These are phyloP conservation scores for Microcebus tavaratra DNA, from an alignment of 2,113 vertebrate genomes.

Conservation along the genomic window DNA sequence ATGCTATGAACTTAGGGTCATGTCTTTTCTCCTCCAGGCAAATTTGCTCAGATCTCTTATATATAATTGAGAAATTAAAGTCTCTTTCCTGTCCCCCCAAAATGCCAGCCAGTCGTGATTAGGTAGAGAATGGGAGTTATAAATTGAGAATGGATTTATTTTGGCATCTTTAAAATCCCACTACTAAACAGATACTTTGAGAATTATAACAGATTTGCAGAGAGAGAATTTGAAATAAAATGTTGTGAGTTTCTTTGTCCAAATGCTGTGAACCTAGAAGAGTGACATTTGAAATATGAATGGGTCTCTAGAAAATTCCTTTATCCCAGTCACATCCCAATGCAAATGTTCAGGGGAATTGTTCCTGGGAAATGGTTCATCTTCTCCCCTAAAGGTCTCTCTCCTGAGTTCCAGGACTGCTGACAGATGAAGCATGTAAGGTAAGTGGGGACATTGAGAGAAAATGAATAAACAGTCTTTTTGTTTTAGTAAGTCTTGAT, in stretches of 20 bases:
- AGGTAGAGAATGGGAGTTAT: not conserved
- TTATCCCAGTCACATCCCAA: not conserved
- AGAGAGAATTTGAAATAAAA: not conserved
- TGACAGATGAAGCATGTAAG: not conserved
- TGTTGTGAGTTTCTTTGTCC: not conserved
- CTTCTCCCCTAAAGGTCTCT: not conserved
- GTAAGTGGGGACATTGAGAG: not conserved
- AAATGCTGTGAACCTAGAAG: not conserved
- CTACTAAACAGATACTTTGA: not conserved
- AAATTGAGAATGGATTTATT: not conserved
- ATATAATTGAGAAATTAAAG: slow-evolving; percentile 21
- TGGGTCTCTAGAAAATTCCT: not conserved
- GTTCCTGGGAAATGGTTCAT: not conserved
- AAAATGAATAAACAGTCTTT: not conserved
- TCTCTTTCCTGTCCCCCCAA: not conserved
- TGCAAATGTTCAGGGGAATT: not conserved
- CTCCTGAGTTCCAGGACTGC: not conserved
- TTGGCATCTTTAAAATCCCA: not conserved
- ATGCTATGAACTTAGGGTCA: not conserved
- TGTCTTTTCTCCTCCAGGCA: not conserved
- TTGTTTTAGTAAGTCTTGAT: slow-evolving; percentile 32
- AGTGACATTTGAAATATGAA: not conserved
- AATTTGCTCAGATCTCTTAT: slow-evolving; percentile 6
- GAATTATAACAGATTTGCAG: not conserved
- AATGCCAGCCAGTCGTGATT: not conserved